These are phyloP conservation scores for Koerneria pararmatus DNA, from an alignment of 2,888 invertebrate genomes.

Conservation along the genomic window DNA sequence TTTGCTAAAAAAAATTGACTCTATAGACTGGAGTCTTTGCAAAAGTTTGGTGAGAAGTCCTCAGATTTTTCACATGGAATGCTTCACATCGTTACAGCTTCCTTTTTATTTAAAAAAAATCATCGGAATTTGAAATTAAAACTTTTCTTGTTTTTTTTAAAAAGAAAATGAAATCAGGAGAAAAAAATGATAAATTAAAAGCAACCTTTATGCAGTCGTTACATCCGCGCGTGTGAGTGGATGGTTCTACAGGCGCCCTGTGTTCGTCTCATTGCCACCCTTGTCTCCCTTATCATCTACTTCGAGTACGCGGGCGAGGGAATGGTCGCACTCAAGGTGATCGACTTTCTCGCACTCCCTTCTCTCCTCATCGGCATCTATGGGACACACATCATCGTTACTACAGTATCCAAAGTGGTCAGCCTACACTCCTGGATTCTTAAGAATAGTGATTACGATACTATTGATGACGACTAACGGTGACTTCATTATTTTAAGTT, in stretches of 20 bases:
- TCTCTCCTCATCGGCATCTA: slow-evolving; percentile 54
- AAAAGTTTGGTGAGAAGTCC: too few species aligned
- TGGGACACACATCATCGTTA: slow-evolving; percentile 57
- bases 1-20: too few species aligned
- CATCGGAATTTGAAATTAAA: too few species aligned
- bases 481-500: too few species aligned
- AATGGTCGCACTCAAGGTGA: slow-evolving; percentile 47
- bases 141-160: slow-evolving; percentile 10
- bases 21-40: too few species aligned
- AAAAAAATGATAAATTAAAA: too few species aligned
- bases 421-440: too few species aligned
- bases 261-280: slow-evolving; percentile 48
- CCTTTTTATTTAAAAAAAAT: too few species aligned
- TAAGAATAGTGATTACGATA: too few species aligned
- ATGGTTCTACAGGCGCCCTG: slow-evolving; percentile 54
- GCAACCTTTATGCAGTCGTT: slow-evolving; percentile 29
- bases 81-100: too few species aligned
- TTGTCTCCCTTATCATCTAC: slow-evolving; percentile 50
- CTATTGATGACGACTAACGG: too few species aligned
- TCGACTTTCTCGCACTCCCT: slow-evolving; percentile 53
- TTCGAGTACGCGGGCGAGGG: slow-evolving; percentile 52
- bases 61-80: too few species aligned
- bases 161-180: background rate
- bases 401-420: slow-evolving; percentile 17
- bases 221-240: slow-evolving; percentile 47